phyloP scores from a whole-genome alignment of 2,797 vertebrate genomes.

The Steatocranus sp. region DNA sequence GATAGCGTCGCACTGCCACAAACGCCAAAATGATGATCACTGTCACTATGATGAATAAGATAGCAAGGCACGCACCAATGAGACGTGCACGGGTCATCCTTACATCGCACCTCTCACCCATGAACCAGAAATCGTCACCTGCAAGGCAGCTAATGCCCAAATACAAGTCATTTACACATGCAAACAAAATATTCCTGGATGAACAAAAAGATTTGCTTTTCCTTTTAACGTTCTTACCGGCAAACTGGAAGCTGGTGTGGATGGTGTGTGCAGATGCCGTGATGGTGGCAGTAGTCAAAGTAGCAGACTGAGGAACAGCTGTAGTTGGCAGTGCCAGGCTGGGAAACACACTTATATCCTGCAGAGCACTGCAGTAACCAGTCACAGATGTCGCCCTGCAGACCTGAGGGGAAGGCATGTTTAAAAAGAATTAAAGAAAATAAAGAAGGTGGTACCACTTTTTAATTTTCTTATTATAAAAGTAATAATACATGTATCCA shows the following conservation, averaged over 20 bases:
- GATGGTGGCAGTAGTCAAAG: slow-evolving; percentile 80
- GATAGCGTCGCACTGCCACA: slow-evolving; percentile 78
- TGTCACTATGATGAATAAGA: slow-evolving; percentile 68
- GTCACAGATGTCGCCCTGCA: slow-evolving; percentile 72
- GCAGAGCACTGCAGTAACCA: slow-evolving; percentile 77
- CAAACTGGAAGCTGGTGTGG: slow-evolving; percentile 74
- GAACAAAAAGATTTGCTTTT: neutral
- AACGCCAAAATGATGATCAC: slow-evolving; percentile 69
- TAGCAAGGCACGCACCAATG: slow-evolving; percentile 72
- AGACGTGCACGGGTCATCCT: slow-evolving; percentile 80
- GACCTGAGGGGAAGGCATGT: slow-evolving; percentile 48
- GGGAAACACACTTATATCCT: slow-evolving; percentile 74
- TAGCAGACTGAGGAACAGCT: slow-evolving; percentile 84
- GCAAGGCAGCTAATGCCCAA: slow-evolving; percentile 73
- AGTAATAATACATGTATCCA: neutral
- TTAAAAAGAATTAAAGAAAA: neutral
- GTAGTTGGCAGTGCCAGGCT: slow-evolving; percentile 41
- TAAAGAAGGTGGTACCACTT: neutral
- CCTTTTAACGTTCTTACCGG: slow-evolving; percentile 65
- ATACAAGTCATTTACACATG: neutral
- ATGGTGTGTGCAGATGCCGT: slow-evolving; percentile 84
- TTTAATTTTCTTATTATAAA: neutral
- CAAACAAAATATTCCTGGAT: neutral
- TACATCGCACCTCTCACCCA: slow-evolving; percentile 83
- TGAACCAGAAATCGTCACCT: slow-evolving; percentile 84